Evolutionary conservation across 2,888 invertebrate species (phyloP).

Genomic region (Pomacea canaliculata): DNA sequence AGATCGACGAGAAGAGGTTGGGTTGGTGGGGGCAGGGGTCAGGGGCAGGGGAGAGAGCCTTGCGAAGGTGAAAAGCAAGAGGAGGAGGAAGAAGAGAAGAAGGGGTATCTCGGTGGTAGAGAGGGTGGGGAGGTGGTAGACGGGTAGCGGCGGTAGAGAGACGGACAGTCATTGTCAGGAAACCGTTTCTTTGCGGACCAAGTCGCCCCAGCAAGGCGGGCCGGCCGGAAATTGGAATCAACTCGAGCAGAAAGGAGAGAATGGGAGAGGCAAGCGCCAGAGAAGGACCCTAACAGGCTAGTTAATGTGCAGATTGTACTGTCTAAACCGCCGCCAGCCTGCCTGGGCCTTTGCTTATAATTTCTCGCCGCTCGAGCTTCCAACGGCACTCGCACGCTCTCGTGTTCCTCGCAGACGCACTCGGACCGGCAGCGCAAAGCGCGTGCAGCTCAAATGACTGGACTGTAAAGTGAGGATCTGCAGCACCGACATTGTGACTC

Average conservation of each 20-base stretch:
- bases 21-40: no score
- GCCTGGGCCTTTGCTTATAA: slow-evolving; percentile 7
- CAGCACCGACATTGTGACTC: neutral
- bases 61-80: no score
- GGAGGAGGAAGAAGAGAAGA: no score
- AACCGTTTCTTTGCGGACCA: slow-evolving; percentile 21
- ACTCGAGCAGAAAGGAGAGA: slow-evolving; percentile 9
- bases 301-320: slow-evolving; percentile 17
- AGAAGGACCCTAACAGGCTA: slow-evolving; percentile 10
- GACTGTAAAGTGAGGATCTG: no score
- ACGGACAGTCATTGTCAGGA: slow-evolving; percentile 14
- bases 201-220: neutral
- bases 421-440: no score
- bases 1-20: no score
- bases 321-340: slow-evolving; percentile 7
- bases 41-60: no score
- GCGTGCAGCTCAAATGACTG: no score
- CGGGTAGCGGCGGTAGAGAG: neutral
- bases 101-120: no score
- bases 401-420: no score
- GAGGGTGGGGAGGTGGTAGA: no score
- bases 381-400: neutral
- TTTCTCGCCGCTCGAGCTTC: slow-evolving; percentile 5
- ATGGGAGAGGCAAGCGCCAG: slow-evolving; percentile 5
- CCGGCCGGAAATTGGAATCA: slow-evolving; percentile 6